Evolutionary conservation across 2,888 invertebrate species (phyloP).

Genomic region (Xanthia togata): DNA sequence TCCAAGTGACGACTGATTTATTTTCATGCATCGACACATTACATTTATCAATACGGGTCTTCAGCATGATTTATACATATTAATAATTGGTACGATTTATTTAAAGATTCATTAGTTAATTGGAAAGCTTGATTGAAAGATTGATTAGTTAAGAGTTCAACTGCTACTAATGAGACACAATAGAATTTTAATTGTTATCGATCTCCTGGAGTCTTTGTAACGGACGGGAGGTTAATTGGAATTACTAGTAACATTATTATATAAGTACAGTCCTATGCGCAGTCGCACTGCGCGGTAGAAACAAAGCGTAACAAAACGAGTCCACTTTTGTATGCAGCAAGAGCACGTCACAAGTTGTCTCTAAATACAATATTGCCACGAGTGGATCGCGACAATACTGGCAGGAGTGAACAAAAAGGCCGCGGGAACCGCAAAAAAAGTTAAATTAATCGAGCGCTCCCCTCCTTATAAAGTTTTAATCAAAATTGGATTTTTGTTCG

Average conservation of each 20-base stretch:
- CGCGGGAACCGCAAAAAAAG: slow-evolving; percentile 71
- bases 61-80: too few relatives aligned
- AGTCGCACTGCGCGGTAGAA: slow-evolving; percentile 6
- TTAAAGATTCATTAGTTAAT: not conserved
- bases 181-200: too few relatives aligned
- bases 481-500: slow-evolving; percentile 75
- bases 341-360: slow-evolving; percentile 41
- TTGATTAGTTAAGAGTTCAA: too few relatives aligned
- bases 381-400: slow-evolving; percentile 56
- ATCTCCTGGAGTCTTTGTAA: too few relatives aligned
- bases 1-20: too few relatives aligned
- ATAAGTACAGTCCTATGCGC: too few relatives aligned
- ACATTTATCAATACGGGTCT: too few relatives aligned
- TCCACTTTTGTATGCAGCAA: not conserved
- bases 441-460: slow-evolving; percentile 78
- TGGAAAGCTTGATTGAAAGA: not conserved
- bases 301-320: not conserved
- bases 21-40: too few relatives aligned
- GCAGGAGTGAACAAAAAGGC: slow-evolving; percentile 53
- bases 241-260: not conserved
- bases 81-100: not conserved
- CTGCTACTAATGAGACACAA: too few relatives aligned
- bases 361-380: slow-evolving; percentile 56
- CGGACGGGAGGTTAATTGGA: too few relatives aligned
- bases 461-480: slow-evolving; percentile 78